Evolutionary conservation across 2,797 vertebrate genomes (phyloP).

Genomic region (Labroides dimidiatus): DNA sequence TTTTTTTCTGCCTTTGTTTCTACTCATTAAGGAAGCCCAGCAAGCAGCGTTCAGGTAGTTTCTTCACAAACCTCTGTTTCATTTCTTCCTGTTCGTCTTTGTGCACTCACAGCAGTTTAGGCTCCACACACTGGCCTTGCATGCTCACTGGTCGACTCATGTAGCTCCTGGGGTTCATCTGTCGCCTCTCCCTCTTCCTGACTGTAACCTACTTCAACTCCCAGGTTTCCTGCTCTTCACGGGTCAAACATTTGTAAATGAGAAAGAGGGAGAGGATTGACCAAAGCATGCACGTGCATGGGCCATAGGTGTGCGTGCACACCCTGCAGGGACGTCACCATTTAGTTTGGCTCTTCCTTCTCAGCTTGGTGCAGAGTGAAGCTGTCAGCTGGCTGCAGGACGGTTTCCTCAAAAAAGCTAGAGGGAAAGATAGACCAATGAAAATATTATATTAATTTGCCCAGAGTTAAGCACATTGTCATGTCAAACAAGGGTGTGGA

Average conservation of each 20-base stretch:
- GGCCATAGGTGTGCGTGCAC: slow-evolving; percentile 15
- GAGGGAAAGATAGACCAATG: slow-evolving; percentile 9
- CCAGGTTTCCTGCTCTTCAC: slow-evolving; percentile 68
- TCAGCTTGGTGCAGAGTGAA: slow-evolving; percentile 32
- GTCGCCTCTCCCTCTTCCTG: slow-evolving; percentile 78
- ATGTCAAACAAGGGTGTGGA: not conserved
- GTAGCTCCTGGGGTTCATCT: slow-evolving; percentile 49
- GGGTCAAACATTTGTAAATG: slow-evolving; percentile 37
- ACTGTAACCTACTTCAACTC: slow-evolving; percentile 49
- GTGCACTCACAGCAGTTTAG: slow-evolving; percentile 3
- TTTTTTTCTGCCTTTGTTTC: slow-evolving; percentile 16
- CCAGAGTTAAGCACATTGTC: slow-evolving; percentile 35
- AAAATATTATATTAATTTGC: slow-evolving; percentile 22
- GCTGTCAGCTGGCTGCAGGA: slow-evolving; percentile 37
- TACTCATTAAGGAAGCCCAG: slow-evolving; percentile 13
- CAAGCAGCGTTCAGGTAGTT: slow-evolving; percentile 2
- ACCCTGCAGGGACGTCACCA: slow-evolving; percentile 28
- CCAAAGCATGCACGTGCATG: not conserved
- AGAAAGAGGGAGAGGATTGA: slow-evolving; percentile 26
- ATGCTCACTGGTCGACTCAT: slow-evolving; percentile 48
- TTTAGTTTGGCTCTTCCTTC: slow-evolving; percentile 36
- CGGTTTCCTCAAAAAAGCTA: slow-evolving; percentile 43
- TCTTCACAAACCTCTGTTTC: slow-evolving; percentile 31
- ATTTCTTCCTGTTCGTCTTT: slow-evolving; percentile 23
- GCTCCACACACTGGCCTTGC: slow-evolving; percentile 11